Conservation (phyloP, 2,113 vertebrate genomes). For the Ginglymostoma cirratum region DNA sequence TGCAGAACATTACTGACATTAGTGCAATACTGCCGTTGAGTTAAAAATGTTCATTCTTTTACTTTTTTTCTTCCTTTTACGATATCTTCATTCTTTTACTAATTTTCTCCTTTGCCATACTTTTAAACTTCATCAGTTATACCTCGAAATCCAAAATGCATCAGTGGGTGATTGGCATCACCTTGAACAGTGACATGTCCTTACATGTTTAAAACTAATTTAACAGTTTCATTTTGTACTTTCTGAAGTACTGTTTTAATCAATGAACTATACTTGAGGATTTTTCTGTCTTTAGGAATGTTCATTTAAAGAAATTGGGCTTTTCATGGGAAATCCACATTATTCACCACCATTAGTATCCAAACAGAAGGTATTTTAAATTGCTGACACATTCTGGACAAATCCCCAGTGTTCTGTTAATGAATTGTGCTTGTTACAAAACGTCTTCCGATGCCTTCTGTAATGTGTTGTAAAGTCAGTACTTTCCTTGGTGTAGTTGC, state of each 20-base stretch:
- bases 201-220: neutral
- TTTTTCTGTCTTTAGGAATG: neutral
- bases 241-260: neutral
- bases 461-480: neutral
- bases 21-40: neutral
- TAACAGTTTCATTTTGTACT: neutral
- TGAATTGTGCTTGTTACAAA: neutral
- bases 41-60: neutral
- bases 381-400: neutral
- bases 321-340: neutral
- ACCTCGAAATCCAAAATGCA: neutral
- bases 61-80: neutral
- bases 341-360: neutral
- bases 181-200: neutral
- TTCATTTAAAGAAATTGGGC: neutral
- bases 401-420: neutral
- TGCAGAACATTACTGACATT: neutral
- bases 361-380: neutral
- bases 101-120: neutral
- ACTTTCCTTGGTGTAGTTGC: neutral
- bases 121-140: neutral
- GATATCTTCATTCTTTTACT: neutral
- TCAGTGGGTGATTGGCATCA: neutral
- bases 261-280: neutral
- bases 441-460: neutral